A percentile compares a stretch with the other conserved stretches of the same genome.
These are phyloP conservation scores for Cygnus olor DNA, from an alignment of 2,797 vertebrate species.

Conservation along the genomic window DNA sequence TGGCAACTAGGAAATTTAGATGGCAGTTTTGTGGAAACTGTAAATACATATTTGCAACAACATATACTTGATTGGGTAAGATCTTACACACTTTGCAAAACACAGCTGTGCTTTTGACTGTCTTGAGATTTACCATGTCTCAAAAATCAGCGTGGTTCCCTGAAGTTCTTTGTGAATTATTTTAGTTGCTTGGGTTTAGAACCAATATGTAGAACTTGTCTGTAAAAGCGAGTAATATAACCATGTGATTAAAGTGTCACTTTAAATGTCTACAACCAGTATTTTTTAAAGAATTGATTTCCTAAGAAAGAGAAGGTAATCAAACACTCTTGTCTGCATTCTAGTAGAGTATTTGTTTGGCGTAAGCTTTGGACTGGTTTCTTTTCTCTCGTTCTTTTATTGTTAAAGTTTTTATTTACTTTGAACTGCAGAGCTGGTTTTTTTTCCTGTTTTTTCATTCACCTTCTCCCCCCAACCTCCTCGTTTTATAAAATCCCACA, in stretches of 20 bases:
- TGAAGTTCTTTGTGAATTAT: neutral
- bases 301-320: neutral
- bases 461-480: neutral
- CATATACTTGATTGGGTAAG: neutral
- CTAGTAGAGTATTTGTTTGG: neutral
- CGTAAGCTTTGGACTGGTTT: neutral
- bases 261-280: neutral
- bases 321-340: neutral
- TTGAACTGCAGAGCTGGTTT: neutral
- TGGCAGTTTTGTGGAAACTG: neutral
- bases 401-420: neutral
- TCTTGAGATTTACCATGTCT: neutral
- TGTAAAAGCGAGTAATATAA: constrained; percentile 16
- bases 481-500: neutral
- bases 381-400: neutral
- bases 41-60: neutral
- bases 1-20: neutral
- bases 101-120: neutral
- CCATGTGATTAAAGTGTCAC: neutral
- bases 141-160: neutral
- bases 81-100: neutral
- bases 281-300: constrained; percentile 21
- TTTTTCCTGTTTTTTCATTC: neutral
- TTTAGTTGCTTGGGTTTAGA: constrained; percentile 19
- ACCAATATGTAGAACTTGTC: neutral